Base-by-base conservation (phyloP, 2,888 invertebrate genomes). In the Campaea margaritaria region DNA sequence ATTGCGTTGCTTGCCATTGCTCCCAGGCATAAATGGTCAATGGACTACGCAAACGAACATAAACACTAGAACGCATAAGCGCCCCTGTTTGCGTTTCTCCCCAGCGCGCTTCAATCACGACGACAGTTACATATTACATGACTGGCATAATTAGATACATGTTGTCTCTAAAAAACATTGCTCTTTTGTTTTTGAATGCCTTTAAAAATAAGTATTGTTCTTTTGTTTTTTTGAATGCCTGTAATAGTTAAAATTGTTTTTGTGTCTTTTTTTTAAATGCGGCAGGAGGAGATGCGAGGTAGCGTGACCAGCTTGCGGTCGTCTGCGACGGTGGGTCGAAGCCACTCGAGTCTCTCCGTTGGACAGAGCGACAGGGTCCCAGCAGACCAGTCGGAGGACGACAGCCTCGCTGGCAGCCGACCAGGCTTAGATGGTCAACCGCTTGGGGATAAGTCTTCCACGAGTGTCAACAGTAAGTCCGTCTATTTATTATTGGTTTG, bases 381-480 rank as follows among this genome's bases (percentile, higher is more conserved):
- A 3, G 68, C 69, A 0, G 71, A 74, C 21, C 52, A 64, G 34
- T 73, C 71, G 5, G 75, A 79, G 8, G 75, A 78, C 0, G 72
- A 69, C 7, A 85, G 80, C 47, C 66, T 83, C 0, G 63, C 75
- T 0, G 79, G 78, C 16, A 87, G 87, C 65, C 82, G 80, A 28
- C 76, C 79, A 0, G 64, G 61, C 0, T 72, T 87, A 8, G 72
- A 70, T 12, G 68, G 68, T 48, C 82, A 83, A 46, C 76, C 80
- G 1, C 70, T 83, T 0, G 78, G 68, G 4, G 75, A 79, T 14
- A 68, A 63, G 12, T 68, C 80, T 10, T 77, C 84, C 0, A 76
- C 73, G 41, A 87, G 84, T 52, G 74, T 79, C 27, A 68, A 83
- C n/a, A 86, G 90, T 90, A 63, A 85, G 62, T 39, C 21, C 21